phyloP scores from a whole-genome alignment of 1,140 invertebrate species.

The Lasioglossum albipes region DNA sequence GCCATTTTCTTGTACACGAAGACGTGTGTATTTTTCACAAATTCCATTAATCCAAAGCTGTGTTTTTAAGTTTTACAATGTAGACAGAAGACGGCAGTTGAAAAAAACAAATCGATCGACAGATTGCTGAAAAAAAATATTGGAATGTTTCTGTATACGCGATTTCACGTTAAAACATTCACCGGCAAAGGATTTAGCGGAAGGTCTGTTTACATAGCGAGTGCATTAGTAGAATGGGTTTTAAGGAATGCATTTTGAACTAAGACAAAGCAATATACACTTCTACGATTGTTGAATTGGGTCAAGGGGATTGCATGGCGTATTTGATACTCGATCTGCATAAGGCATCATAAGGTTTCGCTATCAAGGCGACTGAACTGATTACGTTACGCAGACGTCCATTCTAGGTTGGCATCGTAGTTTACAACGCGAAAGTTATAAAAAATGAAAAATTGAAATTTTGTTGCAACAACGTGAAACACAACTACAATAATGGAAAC shows the following conservation, averaged over 20 bases:
- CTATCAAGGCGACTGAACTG: constrained; percentile 60
- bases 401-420: constrained; percentile 12
- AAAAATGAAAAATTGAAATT: too few relatives aligned
- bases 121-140: too few relatives aligned
- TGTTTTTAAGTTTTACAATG: too few relatives aligned
- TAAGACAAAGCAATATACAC: constrained; percentile 32
- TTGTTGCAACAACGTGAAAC: too few relatives aligned
- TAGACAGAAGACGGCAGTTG: too few relatives aligned
- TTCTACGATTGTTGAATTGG: constrained; percentile 49
- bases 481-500: too few relatives aligned
- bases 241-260: not conserved
- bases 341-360: constrained; percentile 64
- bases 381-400: constrained; percentile 48
- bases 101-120: too few relatives aligned
- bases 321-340: constrained; percentile 61
- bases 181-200: not conserved
- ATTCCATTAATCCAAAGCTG: too few relatives aligned
- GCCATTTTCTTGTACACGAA: too few relatives aligned
- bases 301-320: constrained; percentile 57
- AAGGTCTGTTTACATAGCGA: not conserved
- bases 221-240: not conserved
- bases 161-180: not conserved
- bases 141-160: too few relatives aligned
- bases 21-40: too few relatives aligned
- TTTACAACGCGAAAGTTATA: not conserved